Evolutionary conservation across 1,140 invertebrate genomes (phyloP).

Genomic region (Bombus waltoni): DNA sequence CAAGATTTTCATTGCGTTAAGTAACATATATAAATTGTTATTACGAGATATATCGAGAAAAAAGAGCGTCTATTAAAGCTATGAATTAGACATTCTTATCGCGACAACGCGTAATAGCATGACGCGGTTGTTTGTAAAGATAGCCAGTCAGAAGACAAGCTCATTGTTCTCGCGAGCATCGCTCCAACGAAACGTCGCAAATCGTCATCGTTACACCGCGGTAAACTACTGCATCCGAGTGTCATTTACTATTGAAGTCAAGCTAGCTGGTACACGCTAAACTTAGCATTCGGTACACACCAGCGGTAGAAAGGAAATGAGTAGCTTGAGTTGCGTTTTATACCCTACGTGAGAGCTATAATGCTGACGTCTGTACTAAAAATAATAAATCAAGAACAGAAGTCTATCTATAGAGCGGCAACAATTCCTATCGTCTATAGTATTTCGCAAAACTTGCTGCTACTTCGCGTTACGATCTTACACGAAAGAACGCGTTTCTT

Average conservation of each 20-base stretch:
- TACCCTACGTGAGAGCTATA: constrained; percentile 50
- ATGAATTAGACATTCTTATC: constrained; percentile 5
- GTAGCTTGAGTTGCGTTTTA: constrained; percentile 50
- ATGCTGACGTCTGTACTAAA: constrained; percentile 61
- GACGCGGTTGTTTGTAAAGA: constrained; percentile 50
- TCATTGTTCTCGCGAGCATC: constrained; percentile 67
- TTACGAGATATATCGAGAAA: neutral
- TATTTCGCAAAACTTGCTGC: neutral
- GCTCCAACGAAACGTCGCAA: constrained; percentile 55
- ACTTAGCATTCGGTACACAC: constrained; percentile 63
- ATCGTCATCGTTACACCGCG: constrained; percentile 67
- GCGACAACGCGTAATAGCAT: neutral
- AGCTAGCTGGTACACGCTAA: constrained; percentile 64
- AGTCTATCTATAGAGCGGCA: constrained; percentile 12
- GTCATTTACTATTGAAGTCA: constrained; percentile 70
- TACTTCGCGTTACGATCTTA: neutral
- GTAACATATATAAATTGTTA: neutral
- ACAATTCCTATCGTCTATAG: constrained; percentile 1
- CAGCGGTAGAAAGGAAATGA: constrained; percentile 60
- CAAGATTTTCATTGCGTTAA: neutral
- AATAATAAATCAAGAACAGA: constrained; percentile 60
- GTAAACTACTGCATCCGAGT: constrained; percentile 70
- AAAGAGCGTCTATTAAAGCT: neutral
- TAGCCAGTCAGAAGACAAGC: constrained; percentile 44
- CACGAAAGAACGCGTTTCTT: neutral